phyloP scores from a whole-genome alignment of 1,140 invertebrate genomes.

The Papilio polytes region DNA sequence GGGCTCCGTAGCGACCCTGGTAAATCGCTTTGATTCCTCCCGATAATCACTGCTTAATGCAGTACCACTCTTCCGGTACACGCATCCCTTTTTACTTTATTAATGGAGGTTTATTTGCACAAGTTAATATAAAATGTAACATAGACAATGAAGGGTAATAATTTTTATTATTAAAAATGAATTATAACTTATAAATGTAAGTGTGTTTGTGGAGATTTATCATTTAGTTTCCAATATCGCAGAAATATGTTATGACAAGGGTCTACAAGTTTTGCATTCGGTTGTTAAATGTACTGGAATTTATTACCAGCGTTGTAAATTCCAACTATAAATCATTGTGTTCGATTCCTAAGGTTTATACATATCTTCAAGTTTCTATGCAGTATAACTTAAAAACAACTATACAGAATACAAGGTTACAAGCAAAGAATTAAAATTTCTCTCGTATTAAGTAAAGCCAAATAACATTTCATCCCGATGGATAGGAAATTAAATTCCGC shows the following conservation, averaged over 20 bases:
- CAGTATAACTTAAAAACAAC: too few species aligned
- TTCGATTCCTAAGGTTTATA: not conserved
- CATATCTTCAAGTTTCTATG: not conserved
- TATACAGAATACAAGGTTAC: too few species aligned
- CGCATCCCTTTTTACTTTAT: not conserved
- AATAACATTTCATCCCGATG: too few species aligned
- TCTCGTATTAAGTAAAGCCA: too few species aligned
- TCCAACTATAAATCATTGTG: not conserved
- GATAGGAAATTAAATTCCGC: too few species aligned
- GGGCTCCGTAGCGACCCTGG: constrained; percentile 50
- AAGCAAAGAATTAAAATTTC: too few species aligned
- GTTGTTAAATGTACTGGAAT: constrained; percentile 14
- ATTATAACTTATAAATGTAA: too few species aligned
- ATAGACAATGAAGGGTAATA: too few species aligned
- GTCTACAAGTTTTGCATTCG: not conserved
- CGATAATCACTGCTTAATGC: constrained; percentile 76
- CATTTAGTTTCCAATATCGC: not conserved
- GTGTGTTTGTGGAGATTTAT: not conserved
- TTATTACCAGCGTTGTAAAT: constrained; percentile 21
- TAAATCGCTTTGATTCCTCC: constrained; percentile 71
- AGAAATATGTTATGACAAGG: constrained; percentile 6
- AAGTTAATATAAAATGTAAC: not conserved
- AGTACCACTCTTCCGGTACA: constrained; percentile 42
- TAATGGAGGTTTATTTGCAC: not conserved
- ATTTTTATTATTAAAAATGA: too few species aligned